These are phyloP conservation scores for Steatornis caripensis DNA, from an alignment of 2,113 vertebrate genomes.

Conservation along the genomic window DNA sequence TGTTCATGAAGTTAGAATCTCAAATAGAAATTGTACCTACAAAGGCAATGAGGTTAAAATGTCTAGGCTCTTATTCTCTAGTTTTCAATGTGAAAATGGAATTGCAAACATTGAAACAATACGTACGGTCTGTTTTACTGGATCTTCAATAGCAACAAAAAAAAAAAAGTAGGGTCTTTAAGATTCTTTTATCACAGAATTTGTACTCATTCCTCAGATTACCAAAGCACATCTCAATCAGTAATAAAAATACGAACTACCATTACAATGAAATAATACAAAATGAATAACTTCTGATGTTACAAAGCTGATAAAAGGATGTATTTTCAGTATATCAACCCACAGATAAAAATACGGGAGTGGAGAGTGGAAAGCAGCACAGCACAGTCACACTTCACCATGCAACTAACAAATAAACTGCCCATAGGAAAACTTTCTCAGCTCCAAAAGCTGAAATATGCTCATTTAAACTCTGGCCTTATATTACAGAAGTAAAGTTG, in stretches of 20 bases:
- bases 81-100: not conserved
- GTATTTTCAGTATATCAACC: not conserved
- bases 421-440: not conserved
- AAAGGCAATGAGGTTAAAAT: not conserved
- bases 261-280: not conserved
- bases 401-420: not conserved
- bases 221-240: not conserved
- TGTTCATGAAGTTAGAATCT: not conserved
- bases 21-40: not conserved
- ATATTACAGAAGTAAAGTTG: not conserved
- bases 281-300: not conserved
- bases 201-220: not conserved
- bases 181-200: not conserved
- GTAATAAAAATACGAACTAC: not conserved
- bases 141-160: not conserved
- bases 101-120: not conserved
- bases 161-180: not conserved
- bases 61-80: not conserved
- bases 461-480: not conserved
- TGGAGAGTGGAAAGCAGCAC: not conserved
- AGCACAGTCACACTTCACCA: not conserved
- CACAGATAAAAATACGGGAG: rapidly evolving
- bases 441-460: not conserved
- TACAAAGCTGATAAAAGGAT: not conserved
- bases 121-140: not conserved